phyloP scores from a whole-genome alignment of 1,140 invertebrate genomes.

The Apis dorsata region DNA sequence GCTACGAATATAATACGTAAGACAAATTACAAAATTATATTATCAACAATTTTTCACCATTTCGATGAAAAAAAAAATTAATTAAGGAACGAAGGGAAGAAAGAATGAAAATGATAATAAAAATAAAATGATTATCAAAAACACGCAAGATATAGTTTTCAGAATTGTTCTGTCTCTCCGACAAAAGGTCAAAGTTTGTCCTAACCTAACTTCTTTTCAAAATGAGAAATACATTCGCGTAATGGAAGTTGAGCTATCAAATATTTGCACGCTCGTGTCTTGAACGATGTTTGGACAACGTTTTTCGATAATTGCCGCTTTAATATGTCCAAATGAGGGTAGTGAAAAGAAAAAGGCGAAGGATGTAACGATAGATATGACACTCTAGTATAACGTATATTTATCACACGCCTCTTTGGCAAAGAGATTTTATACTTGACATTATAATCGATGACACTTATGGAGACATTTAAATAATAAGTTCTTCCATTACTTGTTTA shows the following conservation, averaged over 20 bases:
- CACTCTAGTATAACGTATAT: slow-evolving; percentile 37
- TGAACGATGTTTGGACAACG: not conserved
- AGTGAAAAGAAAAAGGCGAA: not conserved
- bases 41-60: no score
- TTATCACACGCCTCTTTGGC: slow-evolving; percentile 45
- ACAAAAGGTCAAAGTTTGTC: not conserved
- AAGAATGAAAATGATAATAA: no score
- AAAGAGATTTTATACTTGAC: slow-evolving; percentile 28
- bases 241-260: not conserved
- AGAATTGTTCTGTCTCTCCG: not conserved
- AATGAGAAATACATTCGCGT: not conserved
- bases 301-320: not conserved
- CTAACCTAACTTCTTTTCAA: not conserved
- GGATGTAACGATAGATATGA: slow-evolving; percentile 6
- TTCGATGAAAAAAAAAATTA: no score
- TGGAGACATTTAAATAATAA: no score
- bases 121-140: not conserved
- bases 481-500: no score
- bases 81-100: not conserved
- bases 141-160: not conserved
- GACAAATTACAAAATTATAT: no score
- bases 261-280: not conserved
- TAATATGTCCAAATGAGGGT: not conserved
- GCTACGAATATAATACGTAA: no score
- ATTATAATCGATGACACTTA: slow-evolving; percentile 16